Percentiles rank a stretch among this genome's conserved stretches.
Evolutionary conservation across 2,113 vertebrate genomes (phyloP).

Genomic region (Cyanoderma ruficeps): DNA sequence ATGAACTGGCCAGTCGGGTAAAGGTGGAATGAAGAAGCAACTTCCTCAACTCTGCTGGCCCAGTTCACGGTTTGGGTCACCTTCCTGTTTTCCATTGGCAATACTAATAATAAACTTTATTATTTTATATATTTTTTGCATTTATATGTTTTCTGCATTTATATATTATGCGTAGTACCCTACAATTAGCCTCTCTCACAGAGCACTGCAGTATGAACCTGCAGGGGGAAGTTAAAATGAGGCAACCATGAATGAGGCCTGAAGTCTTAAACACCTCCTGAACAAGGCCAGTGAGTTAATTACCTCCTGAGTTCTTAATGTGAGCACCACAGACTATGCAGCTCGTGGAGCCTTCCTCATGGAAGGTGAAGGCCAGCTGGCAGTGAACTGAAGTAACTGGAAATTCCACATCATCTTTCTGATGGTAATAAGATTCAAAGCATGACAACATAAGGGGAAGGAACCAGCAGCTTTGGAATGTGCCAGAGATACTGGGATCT

Average conservation of each 20-base stretch:
- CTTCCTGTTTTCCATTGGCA: not conserved
- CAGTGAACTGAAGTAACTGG: not conserved
- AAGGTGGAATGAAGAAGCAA: not conserved
- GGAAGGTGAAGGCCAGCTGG: not conserved
- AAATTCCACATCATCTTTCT: not conserved
- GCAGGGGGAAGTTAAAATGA: not conserved
- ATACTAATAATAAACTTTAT: not conserved
- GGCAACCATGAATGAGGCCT: not conserved
- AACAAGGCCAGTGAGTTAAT: not conserved
- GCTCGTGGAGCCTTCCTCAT: not conserved
- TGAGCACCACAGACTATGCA: not conserved
- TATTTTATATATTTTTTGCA: not conserved
- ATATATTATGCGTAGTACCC: not conserved
- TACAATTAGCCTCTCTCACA: not conserved
- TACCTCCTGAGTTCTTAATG: not conserved
- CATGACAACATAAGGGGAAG: not conserved
- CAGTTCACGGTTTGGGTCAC: not conserved
- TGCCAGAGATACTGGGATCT: not conserved
- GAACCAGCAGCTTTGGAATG: not conserved
- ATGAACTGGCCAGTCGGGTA: not conserved
- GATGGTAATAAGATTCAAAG: not conserved
- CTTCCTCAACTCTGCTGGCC: not conserved
- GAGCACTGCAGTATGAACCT: accelerated
- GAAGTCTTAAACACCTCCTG: not conserved
- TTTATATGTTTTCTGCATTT: not conserved